These are phyloP conservation scores for Aix galericulata DNA, from an alignment of 2,113 vertebrate species.

Conservation along the genomic window DNA sequence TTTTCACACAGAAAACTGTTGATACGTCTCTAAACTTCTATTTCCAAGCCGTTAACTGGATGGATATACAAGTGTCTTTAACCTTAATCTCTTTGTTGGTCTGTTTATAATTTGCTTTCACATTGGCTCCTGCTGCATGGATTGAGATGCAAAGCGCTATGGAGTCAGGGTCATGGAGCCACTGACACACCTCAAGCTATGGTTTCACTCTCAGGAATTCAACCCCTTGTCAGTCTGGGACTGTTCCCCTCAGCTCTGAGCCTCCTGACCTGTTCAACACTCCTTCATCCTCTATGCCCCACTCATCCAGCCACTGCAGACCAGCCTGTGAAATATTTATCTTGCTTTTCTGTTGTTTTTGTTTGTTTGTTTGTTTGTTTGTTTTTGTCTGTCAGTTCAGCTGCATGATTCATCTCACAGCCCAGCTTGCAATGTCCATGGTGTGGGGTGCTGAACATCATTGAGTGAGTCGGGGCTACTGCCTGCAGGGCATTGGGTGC, in stretches of 20 bases:
- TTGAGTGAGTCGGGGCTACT: neutral
- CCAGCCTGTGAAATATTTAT: neutral
- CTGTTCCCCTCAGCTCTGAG: accelerated
- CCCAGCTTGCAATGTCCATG: accelerated
- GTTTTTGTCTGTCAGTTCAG: neutral
- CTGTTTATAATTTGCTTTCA: neutral
- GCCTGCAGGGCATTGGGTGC: neutral
- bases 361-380: neutral
- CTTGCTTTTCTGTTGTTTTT: neutral
- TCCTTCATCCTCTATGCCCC: accelerated
- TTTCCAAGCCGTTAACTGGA: constrained; percentile 43
- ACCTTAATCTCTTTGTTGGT: neutral
- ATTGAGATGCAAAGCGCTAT: neutral
- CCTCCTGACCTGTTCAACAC: neutral
- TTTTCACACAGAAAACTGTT: neutral
- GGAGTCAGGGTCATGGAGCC: neutral
- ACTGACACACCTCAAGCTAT: neutral
- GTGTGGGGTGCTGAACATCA: neutral
- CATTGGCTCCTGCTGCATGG: neutral
- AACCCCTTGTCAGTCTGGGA: neutral
- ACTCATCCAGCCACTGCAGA: neutral
- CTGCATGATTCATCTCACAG: neutral
- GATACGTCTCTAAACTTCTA: constrained; percentile 21
- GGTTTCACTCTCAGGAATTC: neutral
- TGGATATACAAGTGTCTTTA: constrained; percentile 45